Evolutionary conservation across 2,113 vertebrate species (phyloP), one percentile per base, ranked within the genome.

Genomic region (Dascyllus trimaculatus): DNA sequence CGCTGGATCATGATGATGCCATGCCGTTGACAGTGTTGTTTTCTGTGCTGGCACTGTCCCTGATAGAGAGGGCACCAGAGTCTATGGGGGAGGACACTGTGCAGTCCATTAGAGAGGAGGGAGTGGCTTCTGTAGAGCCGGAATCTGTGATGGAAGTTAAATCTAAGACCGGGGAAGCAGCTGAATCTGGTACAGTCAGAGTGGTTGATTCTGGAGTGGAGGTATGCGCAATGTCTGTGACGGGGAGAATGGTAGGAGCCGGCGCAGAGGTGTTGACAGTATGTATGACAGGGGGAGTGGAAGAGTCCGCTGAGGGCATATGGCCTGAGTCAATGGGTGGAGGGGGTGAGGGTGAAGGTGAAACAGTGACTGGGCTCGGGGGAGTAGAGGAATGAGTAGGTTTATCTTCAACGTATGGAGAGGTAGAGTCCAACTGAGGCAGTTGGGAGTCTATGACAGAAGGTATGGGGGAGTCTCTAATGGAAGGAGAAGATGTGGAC

Each of bases 21-120:
- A 93, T 92, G 49, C 95, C 95, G 0, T 96, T 96, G 92, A 95
- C 93, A 10, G 95, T 94, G 94, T 94, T 87, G n/a, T 90, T 95
- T 85, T 96, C 96, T 0, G 95, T 95, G 60, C 94, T 92, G n/a
- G 93, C 84, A 29, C 75, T 76, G 75, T 94, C 95, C 0, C 86
- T 95, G 43, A 85, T 48, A 32, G 76, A 64, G 32, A 88, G 84
- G 57, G 86, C 54, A 22, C 90, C 92, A 13, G 78, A 93, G 92
- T 95, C 94, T 86, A 94, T 93, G 32, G 93, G 92, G 57, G 93
- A 92, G 81, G 93, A 92, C 62, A 89, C 85, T 6, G 91, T 93
- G 58, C 85, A 86, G 88, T 93, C 90, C 60, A 91, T 35, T 45
- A 84, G 62, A 25, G 83, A 81, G 19, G 78, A 17, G 17, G 65